Evolutionary conservation across 2,888 invertebrate genomes (phyloP).

Genomic region (Drosophila nr. perissopoda): DNA sequence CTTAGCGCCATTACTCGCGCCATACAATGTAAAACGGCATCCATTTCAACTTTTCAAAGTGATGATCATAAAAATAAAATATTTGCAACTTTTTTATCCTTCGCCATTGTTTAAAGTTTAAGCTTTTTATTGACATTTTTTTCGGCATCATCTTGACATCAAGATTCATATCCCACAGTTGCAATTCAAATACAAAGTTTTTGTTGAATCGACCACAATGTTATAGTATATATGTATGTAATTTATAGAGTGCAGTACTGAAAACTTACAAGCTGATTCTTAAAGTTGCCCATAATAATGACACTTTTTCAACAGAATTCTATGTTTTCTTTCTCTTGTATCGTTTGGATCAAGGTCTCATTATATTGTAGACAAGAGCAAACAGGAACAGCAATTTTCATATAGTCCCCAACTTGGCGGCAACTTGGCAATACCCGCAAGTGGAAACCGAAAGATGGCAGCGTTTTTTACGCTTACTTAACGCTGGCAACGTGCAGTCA

Average conservation of each 20-base stretch:
- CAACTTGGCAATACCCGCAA: slow-evolving; percentile 27
- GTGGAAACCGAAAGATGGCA: slow-evolving; percentile 29
- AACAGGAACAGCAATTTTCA: slow-evolving; percentile 27
- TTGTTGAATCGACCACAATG: not conserved
- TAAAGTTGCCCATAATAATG: not conserved
- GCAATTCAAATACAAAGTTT: slow-evolving; percentile 1
- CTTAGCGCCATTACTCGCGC: slow-evolving; percentile 11
- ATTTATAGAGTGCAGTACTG: not conserved
- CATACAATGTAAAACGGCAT: slow-evolving; percentile 24
- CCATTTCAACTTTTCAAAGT: slow-evolving; percentile 25
- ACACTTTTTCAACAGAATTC: not conserved
- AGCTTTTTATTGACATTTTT: slow-evolving; percentile 17
- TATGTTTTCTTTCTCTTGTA: slow-evolving; percentile 6
- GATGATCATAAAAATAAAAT: slow-evolving; percentile 45
- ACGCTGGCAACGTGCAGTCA: slow-evolving; percentile 25
- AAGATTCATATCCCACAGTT: not conserved
- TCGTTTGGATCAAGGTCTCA: slow-evolving; percentile 10
- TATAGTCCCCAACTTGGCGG: slow-evolving; percentile 20
- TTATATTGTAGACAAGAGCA: slow-evolving; percentile 23
- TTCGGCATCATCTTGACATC: not conserved
- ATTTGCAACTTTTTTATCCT: slow-evolving; percentile 30
- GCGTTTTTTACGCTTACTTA: slow-evolving; percentile 57
- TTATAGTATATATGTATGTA: not conserved
- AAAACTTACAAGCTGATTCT: not conserved
- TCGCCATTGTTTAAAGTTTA: slow-evolving; percentile 15